Percentiles rank a stretch among this genome's conserved stretches.
These are phyloP conservation scores for Aegypius monachus DNA, from an alignment of 2,113 vertebrate species.

Conservation along the genomic window DNA sequence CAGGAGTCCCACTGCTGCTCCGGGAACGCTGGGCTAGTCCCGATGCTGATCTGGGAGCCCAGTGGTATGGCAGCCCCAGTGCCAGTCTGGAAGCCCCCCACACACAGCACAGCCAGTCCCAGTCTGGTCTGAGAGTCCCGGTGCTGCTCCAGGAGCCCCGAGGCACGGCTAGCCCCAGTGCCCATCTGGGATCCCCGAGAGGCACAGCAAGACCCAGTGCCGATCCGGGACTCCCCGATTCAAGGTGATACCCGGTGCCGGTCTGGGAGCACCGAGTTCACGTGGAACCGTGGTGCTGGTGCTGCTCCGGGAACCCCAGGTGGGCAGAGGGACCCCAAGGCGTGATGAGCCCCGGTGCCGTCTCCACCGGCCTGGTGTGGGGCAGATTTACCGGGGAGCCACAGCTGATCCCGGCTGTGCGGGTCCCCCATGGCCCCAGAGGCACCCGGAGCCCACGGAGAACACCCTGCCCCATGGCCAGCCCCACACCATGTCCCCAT, in stretches of 20 bases:
- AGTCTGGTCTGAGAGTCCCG: too few relatives aligned
- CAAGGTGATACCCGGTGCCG: accelerated
- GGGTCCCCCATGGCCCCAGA: background rate
- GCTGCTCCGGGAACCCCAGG: accelerated
- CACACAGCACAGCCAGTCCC: background rate
- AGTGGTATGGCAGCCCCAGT: accelerated
- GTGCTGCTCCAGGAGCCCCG: too few relatives aligned
- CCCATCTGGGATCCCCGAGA: background rate
- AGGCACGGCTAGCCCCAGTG: too few relatives aligned
- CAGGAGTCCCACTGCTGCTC: background rate
- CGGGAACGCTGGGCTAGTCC: accelerated
- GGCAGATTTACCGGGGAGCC: accelerated
- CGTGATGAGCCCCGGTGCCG: accelerated
- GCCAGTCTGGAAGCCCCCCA: accelerated
- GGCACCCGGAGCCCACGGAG: accelerated
- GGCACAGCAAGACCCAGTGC: background rate
- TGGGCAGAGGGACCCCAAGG: accelerated
- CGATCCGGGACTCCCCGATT: accelerated
- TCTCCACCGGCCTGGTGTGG: too few relatives aligned
- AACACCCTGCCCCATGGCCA: background rate
- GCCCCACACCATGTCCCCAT: background rate
- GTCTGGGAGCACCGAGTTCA: background rate
- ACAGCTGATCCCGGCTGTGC: background rate
- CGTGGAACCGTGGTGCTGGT: accelerated
- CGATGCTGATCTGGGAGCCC: background rate